Conservation (phyloP, 2,888 invertebrate genomes). For the Caenorhabditis sinica region DNA sequence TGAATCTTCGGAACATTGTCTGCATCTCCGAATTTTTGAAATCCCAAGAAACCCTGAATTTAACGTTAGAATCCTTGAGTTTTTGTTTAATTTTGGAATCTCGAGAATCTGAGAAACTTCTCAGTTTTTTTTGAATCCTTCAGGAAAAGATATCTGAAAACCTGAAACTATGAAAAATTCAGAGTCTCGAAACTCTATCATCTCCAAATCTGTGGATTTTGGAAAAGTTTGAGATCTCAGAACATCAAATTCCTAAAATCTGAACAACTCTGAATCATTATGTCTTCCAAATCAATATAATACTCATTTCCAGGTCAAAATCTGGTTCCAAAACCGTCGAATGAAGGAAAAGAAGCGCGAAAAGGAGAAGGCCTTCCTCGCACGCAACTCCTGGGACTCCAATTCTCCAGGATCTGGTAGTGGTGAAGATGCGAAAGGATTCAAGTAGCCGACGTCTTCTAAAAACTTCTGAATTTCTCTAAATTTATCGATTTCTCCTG, state of each 20-base stretch:
- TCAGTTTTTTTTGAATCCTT: too few relatives aligned
- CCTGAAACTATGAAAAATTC: neutral
- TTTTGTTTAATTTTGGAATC: too few relatives aligned
- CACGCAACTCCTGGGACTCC: slow-evolving; percentile 70
- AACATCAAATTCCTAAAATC: neutral
- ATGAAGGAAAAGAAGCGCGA: slow-evolving; percentile 99
- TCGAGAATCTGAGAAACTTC: too few relatives aligned
- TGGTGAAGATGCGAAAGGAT: slow-evolving; percentile 50
- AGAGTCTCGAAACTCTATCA: neutral
- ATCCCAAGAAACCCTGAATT: too few relatives aligned
- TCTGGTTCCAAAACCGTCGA: slow-evolving; percentile 98
- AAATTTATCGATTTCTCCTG: neutral
- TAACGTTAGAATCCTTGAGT: too few relatives aligned
- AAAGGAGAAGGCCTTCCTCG: slow-evolving; percentile 87
- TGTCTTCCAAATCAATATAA: neutral
- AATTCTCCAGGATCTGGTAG: slow-evolving; percentile 69
- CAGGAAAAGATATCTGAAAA: neutral
- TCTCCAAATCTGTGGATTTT: too few relatives aligned
- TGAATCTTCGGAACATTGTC: too few relatives aligned
- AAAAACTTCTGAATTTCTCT: neutral
- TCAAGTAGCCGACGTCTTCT: slow-evolving; percentile 5
- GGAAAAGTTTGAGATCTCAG: too few relatives aligned
- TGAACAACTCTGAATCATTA: too few relatives aligned
- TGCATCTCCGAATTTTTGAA: too few relatives aligned
- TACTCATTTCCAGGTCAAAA: slow-evolving; percentile 86